These are phyloP conservation scores for Coelopa pilipes DNA, from an alignment of 2,888 invertebrate genomes.

Conservation along the genomic window DNA sequence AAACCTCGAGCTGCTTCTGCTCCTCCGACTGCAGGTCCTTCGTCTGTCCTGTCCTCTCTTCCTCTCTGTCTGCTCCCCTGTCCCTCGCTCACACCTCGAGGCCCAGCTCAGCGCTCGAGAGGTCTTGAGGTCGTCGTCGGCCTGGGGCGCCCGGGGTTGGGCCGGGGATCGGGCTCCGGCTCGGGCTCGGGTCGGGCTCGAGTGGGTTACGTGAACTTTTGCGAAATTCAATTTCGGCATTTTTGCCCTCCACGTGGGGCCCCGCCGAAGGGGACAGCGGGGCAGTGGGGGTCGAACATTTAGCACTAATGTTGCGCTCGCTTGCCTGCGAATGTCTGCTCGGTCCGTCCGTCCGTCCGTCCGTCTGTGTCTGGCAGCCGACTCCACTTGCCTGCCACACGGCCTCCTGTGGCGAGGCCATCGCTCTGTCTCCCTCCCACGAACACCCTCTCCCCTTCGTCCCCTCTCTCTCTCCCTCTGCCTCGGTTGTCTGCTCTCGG, in stretches of 20 bases:
- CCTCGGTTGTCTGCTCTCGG: slow-evolving; percentile 3
- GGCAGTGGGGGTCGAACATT: slow-evolving; percentile 1
- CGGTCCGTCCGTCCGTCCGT: too few species aligned
- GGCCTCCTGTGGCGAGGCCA: too few species aligned
- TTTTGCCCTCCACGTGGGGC: background rate
- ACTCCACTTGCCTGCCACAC: too few species aligned
- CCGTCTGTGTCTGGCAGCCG: too few species aligned
- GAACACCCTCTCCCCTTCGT: too few species aligned
- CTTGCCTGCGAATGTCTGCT: background rate
- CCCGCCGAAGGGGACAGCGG: background rate
- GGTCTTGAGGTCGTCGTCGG: background rate
- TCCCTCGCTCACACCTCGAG: too few species aligned
- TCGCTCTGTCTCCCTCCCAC: too few species aligned
- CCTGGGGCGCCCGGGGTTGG: background rate
- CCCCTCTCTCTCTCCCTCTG: background rate
- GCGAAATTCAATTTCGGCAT: slow-evolving; percentile 13
- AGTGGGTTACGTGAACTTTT: slow-evolving; percentile 19
- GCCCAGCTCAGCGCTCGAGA: too few species aligned
- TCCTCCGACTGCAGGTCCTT: slow-evolving; percentile 10
- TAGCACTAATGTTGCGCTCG: slow-evolving; percentile 18
- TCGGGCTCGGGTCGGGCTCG: too few species aligned
- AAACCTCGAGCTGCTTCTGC: background rate
- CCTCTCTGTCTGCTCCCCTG: background rate
- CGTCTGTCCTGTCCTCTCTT: background rate
- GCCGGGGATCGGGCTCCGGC: too few species aligned